Evolutionary conservation across 2,113 vertebrate genomes (phyloP).

Genomic region (Terrapene triunguis): DNA sequence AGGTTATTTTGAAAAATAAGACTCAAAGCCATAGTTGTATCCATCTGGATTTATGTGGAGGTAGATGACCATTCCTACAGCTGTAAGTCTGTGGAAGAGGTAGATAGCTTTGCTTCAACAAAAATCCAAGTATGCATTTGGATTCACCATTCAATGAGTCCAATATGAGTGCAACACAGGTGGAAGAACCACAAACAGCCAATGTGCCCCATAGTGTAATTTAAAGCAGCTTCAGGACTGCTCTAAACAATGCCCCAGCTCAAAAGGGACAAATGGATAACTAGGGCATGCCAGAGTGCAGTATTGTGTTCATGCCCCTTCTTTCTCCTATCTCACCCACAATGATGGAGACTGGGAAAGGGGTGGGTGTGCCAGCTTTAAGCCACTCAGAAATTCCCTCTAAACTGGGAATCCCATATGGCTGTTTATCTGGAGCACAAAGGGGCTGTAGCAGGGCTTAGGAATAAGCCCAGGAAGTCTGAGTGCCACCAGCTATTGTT

Average conservation of each 20-base stretch:
- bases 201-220: background rate
- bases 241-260: background rate
- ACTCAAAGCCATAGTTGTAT: too few species aligned
- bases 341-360: background rate
- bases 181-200: background rate
- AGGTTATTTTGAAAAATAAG: background rate
- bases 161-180: background rate
- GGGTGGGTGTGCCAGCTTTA: background rate
- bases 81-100: background rate
- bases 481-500: background rate
- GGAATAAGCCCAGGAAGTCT: background rate
- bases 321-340: constrained; percentile 52
- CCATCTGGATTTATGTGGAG: background rate
- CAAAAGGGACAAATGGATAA: constrained; percentile 3
- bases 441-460: background rate
- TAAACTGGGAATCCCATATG: background rate
- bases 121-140: background rate
- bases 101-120: background rate
- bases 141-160: background rate
- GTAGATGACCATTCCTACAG: background rate
- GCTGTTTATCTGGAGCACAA: background rate
- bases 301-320: background rate
- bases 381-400: background rate
- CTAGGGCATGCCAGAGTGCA: background rate
- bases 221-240: constrained; percentile 39